Conservation (phyloP, 2,113 vertebrate genomes). For the Calcarius ornatus region DNA sequence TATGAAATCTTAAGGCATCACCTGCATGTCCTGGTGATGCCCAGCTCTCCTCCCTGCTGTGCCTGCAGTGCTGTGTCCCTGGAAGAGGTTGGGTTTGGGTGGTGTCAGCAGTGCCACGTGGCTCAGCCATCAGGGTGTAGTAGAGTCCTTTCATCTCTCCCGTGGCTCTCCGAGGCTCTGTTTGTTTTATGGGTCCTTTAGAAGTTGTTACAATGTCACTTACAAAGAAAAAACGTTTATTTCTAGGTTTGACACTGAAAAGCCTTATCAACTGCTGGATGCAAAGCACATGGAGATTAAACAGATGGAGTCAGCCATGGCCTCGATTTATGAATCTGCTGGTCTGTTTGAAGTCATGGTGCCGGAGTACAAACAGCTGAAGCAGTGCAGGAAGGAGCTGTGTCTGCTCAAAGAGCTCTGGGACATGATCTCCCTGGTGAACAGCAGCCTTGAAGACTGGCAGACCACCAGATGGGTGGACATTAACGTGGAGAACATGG, state of each 20-base stretch:
- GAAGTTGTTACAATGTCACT: not conserved
- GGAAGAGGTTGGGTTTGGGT: not conserved
- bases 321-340: slow-evolving; percentile 81
- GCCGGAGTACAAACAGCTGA: slow-evolving; percentile 87
- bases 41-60: not conserved
- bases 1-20: not conserved
- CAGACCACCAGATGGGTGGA: slow-evolving; percentile 83
- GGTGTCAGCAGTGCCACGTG: not conserved
- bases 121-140: not conserved
- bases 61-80: not conserved
- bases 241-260: slow-evolving; percentile 81
- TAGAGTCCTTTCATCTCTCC: not conserved
- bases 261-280: slow-evolving; percentile 82
- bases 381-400: slow-evolving; percentile 84
- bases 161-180: not conserved
- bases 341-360: slow-evolving; percentile 88
- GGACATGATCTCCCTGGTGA: slow-evolving; percentile 83
- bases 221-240: not conserved
- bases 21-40: rapidly evolving
- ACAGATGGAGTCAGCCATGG: slow-evolving; percentile 84
- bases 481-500: slow-evolving; percentile 90
- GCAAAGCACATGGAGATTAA: slow-evolving; percentile 80
- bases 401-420: slow-evolving; percentile 85
- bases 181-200: not conserved
- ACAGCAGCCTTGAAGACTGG: slow-evolving; percentile 83